These are phyloP conservation scores for Craseonycteris thonglongyai DNA, from an alignment of 2,113 vertebrate genomes.

Conservation along the genomic window DNA sequence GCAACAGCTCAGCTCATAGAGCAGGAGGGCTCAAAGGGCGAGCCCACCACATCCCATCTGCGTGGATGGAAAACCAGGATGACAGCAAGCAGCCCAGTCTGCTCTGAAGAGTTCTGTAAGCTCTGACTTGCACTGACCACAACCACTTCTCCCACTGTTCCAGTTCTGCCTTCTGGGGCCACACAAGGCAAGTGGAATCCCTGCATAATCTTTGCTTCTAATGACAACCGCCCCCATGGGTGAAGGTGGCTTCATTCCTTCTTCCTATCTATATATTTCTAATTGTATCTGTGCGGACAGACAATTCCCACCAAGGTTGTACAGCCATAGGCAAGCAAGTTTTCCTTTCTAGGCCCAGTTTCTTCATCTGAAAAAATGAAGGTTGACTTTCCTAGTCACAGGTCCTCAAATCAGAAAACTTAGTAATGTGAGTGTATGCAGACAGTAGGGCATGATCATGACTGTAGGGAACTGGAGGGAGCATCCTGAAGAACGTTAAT, in stretches of 20 bases:
- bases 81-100: neutral
- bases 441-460: neutral
- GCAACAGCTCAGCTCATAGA: neutral
- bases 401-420: neutral
- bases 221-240: neutral
- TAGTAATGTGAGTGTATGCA: neutral
- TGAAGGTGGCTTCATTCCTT: neutral
- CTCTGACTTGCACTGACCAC: neutral
- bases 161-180: neutral
- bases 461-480: neutral
- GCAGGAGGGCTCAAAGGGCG: neutral
- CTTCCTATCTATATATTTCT: neutral
- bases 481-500: neutral
- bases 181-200: neutral
- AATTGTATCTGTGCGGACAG: neutral
- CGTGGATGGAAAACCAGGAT: neutral
- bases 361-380: neutral
- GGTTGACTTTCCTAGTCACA: neutral
- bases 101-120: neutral
- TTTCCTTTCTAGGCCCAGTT: neutral
- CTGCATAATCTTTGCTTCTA: neutral
- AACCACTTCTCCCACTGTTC: neutral
- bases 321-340: neutral
- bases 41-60: neutral
- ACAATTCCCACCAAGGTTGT: neutral